Percentiles rank a stretch among this genome's conserved stretches.
Evolutionary conservation across 1,140 invertebrate species (phyloP).

Genomic region (Drosophila orosa): DNA sequence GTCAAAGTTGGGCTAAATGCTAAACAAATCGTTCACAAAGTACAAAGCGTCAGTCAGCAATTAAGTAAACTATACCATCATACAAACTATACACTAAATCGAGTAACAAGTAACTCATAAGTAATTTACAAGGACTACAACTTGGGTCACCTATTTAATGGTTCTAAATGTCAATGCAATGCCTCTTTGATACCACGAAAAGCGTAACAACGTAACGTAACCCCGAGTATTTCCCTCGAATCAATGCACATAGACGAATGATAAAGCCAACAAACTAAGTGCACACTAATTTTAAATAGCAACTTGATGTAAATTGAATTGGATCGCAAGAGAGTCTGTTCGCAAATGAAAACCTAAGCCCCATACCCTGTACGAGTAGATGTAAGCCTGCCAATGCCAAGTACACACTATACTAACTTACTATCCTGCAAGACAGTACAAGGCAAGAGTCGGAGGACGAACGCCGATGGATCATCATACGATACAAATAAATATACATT

Average conservation of each 20-base stretch:
- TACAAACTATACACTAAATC: conserved; percentile 53
- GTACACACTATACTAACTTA: conserved; percentile 27
- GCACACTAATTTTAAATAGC: conserved; percentile 49
- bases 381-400: conserved; percentile 53
- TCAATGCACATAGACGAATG: conserved; percentile 51
- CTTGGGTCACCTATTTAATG: conserved; percentile 31
- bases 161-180: conserved; percentile 30
- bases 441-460: conserved; percentile 25
- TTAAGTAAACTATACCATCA: conserved; percentile 58
- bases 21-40: conserved; percentile 73
- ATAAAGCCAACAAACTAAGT: conserved; percentile 47
- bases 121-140: conserved; percentile 47
- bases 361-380: conserved; percentile 40
- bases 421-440: conserved; percentile 44
- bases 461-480: conserved; percentile 36
- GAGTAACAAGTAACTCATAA: conserved; percentile 54
- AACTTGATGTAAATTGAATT: conserved; percentile 44
- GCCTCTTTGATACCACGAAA: conserved; percentile 33
- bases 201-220: conserved; percentile 10
- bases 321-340: conserved; percentile 25
- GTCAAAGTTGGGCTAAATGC: conserved; percentile 60
- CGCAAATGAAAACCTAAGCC: conserved; percentile 3
- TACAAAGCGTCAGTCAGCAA: conserved; percentile 71
- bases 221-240: conserved; percentile 30
- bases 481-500: conserved; percentile 17